Evolutionary conservation across 2,888 invertebrate genomes (phyloP), one percentile per base, ranked within the genome.

Genomic region (Silvanus unidentatus): DNA sequence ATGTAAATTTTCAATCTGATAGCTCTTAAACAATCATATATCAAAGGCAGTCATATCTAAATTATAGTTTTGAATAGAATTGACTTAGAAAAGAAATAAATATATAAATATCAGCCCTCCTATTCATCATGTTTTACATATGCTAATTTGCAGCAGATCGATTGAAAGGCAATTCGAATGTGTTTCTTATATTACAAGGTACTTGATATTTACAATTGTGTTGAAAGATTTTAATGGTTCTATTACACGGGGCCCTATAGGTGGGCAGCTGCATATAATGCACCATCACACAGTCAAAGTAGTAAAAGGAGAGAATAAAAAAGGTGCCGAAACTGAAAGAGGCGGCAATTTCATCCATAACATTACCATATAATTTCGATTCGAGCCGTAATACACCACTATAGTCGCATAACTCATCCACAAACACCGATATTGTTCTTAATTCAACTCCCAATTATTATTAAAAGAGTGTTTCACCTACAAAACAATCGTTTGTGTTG

Each of bases 271-370:
- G 32, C 22, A 22, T 22, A 22, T 22, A 22, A 32, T 32, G 47
- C 35, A 45, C 41, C 8, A 22, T 22, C 3, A 3, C 8, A 22
- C 8, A 22, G 22, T 22, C 8, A 8, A 22, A 22, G 22, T 5
- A 22, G 3, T n/a, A n/a, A n/a, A n/a, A 5, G 22, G 22, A 22
- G 3, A 8, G 8, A 22, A 22, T 22, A 22, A 44, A 47, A 50
- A 50, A 53, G 49, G 52, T 47, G 47, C 52, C 52, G 52, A 53
- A 50, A 48, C 48, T 40, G 39, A 47, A 41, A 50, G 48, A 53
- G 52, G 52, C 52, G 52, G 47, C 41, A 47, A 47, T 44, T 41
- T 44, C 43, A 47, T 41, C 41, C 39, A 45, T 48, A 45, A 48
- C 45, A 45, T 48, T 41, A 48, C 48, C 45, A 48, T 48, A 45